Conservation (phyloP, 2,888 invertebrate species). For the Tetropium fuscum region DNA sequence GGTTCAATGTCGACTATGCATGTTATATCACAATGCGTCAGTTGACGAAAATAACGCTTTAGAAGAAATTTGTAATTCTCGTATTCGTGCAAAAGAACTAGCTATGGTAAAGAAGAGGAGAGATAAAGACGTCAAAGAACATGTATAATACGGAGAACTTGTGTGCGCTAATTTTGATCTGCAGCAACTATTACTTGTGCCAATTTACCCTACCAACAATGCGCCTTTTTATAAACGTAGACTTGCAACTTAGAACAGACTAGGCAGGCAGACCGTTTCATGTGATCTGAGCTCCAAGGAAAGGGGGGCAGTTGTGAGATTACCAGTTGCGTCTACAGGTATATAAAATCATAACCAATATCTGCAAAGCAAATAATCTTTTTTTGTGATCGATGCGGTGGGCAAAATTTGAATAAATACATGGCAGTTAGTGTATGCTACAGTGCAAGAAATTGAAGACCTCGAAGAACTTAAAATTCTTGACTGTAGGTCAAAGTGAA, state of each 20-base stretch:
- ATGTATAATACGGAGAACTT: constrained; percentile 17
- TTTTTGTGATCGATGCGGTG: constrained; percentile 50
- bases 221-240: constrained; percentile 41
- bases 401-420: constrained; percentile 50
- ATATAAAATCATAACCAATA: constrained; percentile 43
- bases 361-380: constrained; percentile 37
- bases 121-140: constrained; percentile 18
- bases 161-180: constrained; percentile 42
- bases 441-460: constrained; percentile 39
- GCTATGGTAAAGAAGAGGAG: constrained; percentile 11
- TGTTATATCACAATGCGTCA: no score
- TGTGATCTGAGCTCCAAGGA: constrained; percentile 47
- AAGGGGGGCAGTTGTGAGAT: constrained; percentile 46
- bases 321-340: constrained; percentile 33
- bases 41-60: no score
- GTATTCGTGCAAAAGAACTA: not conserved
- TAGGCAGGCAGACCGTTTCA: constrained; percentile 43
- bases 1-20: no score
- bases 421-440: constrained; percentile 42
- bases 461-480: constrained; percentile 45
- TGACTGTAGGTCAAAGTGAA: constrained; percentile 33
- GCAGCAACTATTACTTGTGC: constrained; percentile 39
- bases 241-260: constrained; percentile 31
- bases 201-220: constrained; percentile 40
- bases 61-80: no score